Conservation (phyloP, 2,113 vertebrate species). For the Emydocephalus ijimae region DNA sequence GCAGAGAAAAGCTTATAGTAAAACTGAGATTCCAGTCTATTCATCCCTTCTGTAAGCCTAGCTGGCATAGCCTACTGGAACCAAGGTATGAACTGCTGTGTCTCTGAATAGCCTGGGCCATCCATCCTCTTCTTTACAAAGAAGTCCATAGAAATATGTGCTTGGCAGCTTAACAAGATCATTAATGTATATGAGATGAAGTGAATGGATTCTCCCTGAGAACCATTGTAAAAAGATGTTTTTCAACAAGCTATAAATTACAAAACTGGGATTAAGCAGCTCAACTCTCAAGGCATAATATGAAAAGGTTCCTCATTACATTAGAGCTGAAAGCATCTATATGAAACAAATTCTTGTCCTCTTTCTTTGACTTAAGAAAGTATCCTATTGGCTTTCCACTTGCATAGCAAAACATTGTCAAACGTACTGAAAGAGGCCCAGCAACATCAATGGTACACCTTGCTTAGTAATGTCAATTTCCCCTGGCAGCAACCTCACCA, state of each 20-base stretch:
- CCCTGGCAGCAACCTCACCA: neutral
- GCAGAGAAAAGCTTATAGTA: slow-evolving; percentile 33
- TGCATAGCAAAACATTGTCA: neutral
- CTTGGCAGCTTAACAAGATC: slow-evolving; percentile 18
- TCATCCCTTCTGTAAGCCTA: neutral
- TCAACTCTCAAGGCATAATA: neutral
- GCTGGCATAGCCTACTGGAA: slow-evolving; percentile 3
- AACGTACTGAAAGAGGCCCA: neutral
- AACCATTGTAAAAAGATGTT: neutral
- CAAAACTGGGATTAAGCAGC: neutral
- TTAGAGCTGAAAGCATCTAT: neutral
- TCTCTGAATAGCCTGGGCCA: neutral
- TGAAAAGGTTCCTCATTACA: neutral
- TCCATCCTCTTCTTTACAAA: neutral
- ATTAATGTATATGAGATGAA: slow-evolving; percentile 2
- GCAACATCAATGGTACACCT: neutral
- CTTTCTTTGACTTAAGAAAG: neutral
- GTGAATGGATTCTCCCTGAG: neutral
- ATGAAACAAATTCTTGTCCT: neutral
- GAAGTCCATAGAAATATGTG: neutral
- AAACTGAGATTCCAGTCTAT: neutral
- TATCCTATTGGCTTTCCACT: neutral
- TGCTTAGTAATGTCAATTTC: neutral
- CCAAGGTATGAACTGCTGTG: slow-evolving; percentile 16
- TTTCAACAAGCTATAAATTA: slow-evolving; percentile 9